A percentile compares a stretch with the other conserved stretches of the same genome.
Conservation (phyloP, 2,797 vertebrate species). For the Neoniphon sammara region DNA sequence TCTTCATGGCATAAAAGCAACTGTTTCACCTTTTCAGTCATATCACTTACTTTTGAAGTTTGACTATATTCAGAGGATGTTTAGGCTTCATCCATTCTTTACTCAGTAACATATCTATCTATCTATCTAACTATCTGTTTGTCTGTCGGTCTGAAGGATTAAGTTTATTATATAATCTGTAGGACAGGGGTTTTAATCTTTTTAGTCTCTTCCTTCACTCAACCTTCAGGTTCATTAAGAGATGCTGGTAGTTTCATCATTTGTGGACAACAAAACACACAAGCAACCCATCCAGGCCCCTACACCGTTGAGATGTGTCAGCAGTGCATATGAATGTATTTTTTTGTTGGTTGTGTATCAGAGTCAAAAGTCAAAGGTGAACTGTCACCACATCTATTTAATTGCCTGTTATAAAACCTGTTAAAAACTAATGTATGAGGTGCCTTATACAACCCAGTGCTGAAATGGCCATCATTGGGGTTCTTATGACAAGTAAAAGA, state of each 20-base stretch:
- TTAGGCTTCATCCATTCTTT: no score
- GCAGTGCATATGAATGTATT: constrained; percentile 1
- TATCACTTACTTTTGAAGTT: constrained; percentile 32
- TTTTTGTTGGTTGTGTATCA: constrained; percentile 25
- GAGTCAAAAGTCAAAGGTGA: constrained; percentile 27
- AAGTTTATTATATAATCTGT: no score
- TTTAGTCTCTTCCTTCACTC: no score
- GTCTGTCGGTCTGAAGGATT: no score
- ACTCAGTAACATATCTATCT: not conserved
- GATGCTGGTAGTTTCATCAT: no score
- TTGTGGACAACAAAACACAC: no score
- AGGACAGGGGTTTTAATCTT: no score
- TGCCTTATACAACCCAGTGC: constrained; percentile 36
- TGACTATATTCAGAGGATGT: not conserved
- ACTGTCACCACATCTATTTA: constrained; percentile 28
- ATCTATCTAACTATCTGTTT: constrained; percentile 15
- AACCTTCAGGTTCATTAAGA: no score
- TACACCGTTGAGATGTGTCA: not conserved
- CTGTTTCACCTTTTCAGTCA: not conserved
- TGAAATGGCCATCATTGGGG: constrained; percentile 35
- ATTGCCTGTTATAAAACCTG: constrained; percentile 46
- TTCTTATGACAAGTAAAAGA: not conserved
- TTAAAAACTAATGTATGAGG: constrained; percentile 15
- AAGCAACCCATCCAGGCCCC: no score
- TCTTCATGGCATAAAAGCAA: no score